Conservation (phyloP, 2,888 invertebrate species). For the Julus scandinavius region DNA sequence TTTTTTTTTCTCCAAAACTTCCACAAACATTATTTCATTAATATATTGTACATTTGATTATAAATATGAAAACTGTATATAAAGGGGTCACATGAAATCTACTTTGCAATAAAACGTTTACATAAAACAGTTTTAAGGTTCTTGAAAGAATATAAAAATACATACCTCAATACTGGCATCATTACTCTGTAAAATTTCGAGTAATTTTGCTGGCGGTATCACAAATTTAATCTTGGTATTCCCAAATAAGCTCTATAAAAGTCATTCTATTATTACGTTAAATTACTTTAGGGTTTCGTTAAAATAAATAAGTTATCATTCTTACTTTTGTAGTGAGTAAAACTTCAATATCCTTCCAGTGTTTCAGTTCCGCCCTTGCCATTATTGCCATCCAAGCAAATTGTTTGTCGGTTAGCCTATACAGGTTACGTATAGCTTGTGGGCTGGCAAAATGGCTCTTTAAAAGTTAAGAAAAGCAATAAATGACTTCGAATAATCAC, state of each 20-base stretch:
- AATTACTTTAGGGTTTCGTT: not conserved
- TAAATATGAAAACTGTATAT: too few relatives aligned
- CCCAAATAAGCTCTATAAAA: constrained; percentile 34
- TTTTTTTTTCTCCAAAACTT: too few relatives aligned
- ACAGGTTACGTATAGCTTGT: constrained; percentile 22
- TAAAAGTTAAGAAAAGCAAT: not conserved
- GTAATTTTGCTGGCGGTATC: constrained; percentile 33
- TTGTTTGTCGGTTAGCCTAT: constrained; percentile 51
- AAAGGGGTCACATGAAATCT: too few relatives aligned
- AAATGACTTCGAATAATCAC: not conserved
- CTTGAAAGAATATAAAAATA: not conserved
- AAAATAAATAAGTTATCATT: not conserved
- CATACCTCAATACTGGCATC: constrained; percentile 40
- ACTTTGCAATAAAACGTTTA: not conserved
- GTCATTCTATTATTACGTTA: not conserved
- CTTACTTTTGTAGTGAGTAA: constrained; percentile 51
- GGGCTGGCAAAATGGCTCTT: constrained; percentile 45
- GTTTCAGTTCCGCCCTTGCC: constrained; percentile 49
- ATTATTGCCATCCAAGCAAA: constrained; percentile 52
- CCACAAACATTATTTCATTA: too few relatives aligned
- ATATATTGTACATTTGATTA: too few relatives aligned
- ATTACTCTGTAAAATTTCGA: constrained; percentile 48
- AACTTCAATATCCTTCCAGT: constrained; percentile 50
- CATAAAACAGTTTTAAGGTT: not conserved
- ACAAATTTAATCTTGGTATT: constrained; percentile 50